phyloP scores from a whole-genome alignment of 1,140 invertebrate genomes.

The Atta colombica region DNA sequence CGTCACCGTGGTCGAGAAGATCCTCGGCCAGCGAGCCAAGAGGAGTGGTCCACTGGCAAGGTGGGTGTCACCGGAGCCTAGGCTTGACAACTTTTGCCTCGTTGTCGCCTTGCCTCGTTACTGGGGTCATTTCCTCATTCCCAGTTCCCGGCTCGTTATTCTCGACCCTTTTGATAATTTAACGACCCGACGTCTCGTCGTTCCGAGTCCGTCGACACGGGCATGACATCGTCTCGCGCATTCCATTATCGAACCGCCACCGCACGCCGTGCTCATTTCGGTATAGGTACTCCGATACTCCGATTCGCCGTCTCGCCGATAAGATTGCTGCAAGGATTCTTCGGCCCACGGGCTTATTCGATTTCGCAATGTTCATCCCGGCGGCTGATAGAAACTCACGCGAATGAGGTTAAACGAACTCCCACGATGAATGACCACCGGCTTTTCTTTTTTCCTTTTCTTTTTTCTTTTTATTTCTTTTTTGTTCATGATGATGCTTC shows the following conservation, averaged over 20 bases:
- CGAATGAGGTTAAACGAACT: slow-evolving; percentile 39
- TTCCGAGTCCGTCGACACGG: not conserved
- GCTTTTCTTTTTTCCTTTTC: not conserved
- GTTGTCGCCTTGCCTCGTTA: slow-evolving; percentile 31
- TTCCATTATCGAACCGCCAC: slow-evolving; percentile 47
- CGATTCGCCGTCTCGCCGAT: slow-evolving; percentile 39
- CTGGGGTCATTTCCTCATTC: slow-evolving; percentile 37
- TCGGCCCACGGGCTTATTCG: not conserved
- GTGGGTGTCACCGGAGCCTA: slow-evolving; percentile 88
- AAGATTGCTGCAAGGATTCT: slow-evolving; percentile 26
- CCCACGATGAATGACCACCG: slow-evolving; percentile 31
- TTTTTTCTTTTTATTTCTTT: not conserved
- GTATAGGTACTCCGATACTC: not conserved
- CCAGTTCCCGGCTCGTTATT: not conserved
- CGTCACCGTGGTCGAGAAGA: slow-evolving; percentile 95
- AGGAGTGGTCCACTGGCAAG: slow-evolving; percentile 97
- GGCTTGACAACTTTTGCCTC: slow-evolving; percentile 64
- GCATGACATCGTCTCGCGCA: slow-evolving; percentile 56
- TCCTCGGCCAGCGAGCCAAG: slow-evolving; percentile 95
- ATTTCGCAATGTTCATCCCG: slow-evolving; percentile 13
- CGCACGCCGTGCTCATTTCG: slow-evolving; percentile 52
- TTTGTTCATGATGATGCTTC: slow-evolving; percentile 41
- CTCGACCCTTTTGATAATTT: not conserved
- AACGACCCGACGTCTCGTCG: no score
- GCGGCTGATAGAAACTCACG: not conserved